Evolutionary conservation across 2,888 invertebrate species (phyloP).

Genomic region (Malachius bipustulatus): DNA sequence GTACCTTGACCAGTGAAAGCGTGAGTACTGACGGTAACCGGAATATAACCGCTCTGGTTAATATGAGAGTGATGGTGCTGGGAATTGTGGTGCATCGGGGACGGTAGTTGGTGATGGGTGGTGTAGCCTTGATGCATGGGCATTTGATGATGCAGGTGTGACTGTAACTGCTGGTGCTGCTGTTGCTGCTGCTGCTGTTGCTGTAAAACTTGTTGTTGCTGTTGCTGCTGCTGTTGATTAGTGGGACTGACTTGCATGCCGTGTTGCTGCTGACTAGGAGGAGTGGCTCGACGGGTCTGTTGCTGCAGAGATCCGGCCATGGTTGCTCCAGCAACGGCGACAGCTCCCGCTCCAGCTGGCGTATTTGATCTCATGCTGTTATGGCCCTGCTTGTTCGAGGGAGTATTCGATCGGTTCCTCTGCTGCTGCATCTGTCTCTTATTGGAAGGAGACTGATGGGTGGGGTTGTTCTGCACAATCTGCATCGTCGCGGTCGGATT

Average conservation of each 20-base stretch:
- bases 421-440: slow-evolving; percentile 32
- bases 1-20: slow-evolving; percentile 42
- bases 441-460: slow-evolving; percentile 32
- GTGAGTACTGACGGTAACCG: slow-evolving; percentile 46
- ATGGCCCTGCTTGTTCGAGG: slow-evolving; percentile 32
- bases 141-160: slow-evolving; percentile 35
- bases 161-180: slow-evolving; percentile 29
- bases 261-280: slow-evolving; percentile 31
- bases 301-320: slow-evolving; percentile 24
- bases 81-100: slow-evolving; percentile 32
- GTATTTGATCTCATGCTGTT: slow-evolving; percentile 31
- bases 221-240: slow-evolving; percentile 24
- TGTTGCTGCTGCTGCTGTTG: slow-evolving; percentile 32
- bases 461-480: slow-evolving; percentile 30
- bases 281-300: slow-evolving; percentile 31
- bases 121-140: slow-evolving; percentile 34
- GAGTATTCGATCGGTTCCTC: slow-evolving; percentile 30
- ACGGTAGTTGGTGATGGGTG: slow-evolving; percentile 28
- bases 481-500: slow-evolving; percentile 26
- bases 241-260: slow-evolving; percentile 33
- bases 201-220: slow-evolving; percentile 19
- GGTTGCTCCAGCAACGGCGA: slow-evolving; percentile 24
- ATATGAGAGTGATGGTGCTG: slow-evolving; percentile 34
- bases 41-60: slow-evolving; percentile 41
- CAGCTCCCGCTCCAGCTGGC: slow-evolving; percentile 27